These are phyloP conservation scores for Heteronetta atricapilla DNA, from an alignment of 2,113 vertebrate genomes.

Conservation along the genomic window DNA sequence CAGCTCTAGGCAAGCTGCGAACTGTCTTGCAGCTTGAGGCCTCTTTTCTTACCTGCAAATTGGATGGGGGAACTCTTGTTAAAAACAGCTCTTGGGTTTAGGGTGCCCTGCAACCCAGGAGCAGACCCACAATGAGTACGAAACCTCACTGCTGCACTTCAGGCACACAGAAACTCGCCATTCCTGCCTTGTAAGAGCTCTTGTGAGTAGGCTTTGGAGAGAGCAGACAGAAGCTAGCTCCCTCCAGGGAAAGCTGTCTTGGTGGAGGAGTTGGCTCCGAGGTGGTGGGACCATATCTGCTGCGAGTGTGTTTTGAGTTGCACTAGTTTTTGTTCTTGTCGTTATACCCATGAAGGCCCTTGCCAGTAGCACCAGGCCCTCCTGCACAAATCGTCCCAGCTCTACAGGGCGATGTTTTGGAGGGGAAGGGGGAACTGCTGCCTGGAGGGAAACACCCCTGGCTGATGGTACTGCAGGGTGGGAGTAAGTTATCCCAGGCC, in stretches of 20 bases:
- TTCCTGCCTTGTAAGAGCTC: neutral
- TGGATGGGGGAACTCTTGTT: neutral
- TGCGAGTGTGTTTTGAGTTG: neutral
- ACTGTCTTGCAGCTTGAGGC: neutral
- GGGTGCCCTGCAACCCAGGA: neutral
- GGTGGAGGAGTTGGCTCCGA: neutral
- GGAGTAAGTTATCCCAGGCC: neutral
- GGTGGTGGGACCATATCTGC: neutral
- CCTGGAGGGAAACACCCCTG: neutral
- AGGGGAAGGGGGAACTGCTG: fast-evolving
- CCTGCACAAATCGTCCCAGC: fast-evolving
- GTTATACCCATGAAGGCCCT: neutral
- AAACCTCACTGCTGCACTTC: neutral
- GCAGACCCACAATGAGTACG: neutral
- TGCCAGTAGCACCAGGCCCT: neutral
- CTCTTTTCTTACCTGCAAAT: neutral
- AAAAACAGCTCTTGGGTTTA: neutral
- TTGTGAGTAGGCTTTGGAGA: neutral
- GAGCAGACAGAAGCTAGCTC: neutral
- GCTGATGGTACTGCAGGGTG: neutral
- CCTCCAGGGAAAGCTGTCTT: neutral
- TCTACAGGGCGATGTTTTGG: fast-evolving
- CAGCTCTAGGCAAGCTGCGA: neutral
- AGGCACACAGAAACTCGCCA: neutral
- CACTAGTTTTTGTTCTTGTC: neutral